A percentile compares a stretch with the other conserved stretches of the same genome.
Evolutionary conservation across 2,888 invertebrate species (phyloP).

Genomic region (Phyllotreta cruciferae): DNA sequence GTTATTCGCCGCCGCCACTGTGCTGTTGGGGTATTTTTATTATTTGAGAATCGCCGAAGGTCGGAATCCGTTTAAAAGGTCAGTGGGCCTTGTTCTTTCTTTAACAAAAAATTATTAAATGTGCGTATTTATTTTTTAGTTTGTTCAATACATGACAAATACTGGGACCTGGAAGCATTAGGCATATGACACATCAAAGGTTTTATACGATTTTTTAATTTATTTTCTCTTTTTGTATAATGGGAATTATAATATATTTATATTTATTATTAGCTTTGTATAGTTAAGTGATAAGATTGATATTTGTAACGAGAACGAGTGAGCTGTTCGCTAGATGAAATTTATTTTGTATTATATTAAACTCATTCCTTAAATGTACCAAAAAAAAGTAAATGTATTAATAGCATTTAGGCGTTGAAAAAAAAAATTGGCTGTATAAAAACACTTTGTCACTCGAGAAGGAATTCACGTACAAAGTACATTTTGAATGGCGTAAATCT

Average conservation of each 20-base stretch:
- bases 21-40: slow-evolving; percentile 67
- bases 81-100: slow-evolving; percentile 37
- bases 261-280: background rate
- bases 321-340: background rate
- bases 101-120: background rate
- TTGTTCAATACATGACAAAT: slow-evolving; percentile 54
- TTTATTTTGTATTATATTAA: background rate
- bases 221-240: slow-evolving; percentile 38
- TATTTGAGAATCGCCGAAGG: slow-evolving; percentile 62
- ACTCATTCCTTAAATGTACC: too few species aligned
- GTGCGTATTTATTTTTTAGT: slow-evolving; percentile 46
- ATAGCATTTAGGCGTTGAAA: too few species aligned
- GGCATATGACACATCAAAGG: slow-evolving; percentile 48
- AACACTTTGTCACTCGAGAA: too few species aligned
- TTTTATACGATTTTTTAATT: slow-evolving; percentile 53
- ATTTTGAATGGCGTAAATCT: too few species aligned
- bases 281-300: background rate
- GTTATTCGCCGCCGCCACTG: slow-evolving; percentile 65
- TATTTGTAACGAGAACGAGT: background rate
- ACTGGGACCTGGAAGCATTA: slow-evolving; percentile 49
- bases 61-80: slow-evolving; percentile 52
- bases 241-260: slow-evolving; percentile 1
- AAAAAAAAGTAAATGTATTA: too few species aligned
- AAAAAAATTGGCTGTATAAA: too few species aligned
- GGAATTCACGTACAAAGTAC: too few species aligned